Conservation (phyloP, 1,140 invertebrate genomes). For the Drosophila sproati region DNA sequence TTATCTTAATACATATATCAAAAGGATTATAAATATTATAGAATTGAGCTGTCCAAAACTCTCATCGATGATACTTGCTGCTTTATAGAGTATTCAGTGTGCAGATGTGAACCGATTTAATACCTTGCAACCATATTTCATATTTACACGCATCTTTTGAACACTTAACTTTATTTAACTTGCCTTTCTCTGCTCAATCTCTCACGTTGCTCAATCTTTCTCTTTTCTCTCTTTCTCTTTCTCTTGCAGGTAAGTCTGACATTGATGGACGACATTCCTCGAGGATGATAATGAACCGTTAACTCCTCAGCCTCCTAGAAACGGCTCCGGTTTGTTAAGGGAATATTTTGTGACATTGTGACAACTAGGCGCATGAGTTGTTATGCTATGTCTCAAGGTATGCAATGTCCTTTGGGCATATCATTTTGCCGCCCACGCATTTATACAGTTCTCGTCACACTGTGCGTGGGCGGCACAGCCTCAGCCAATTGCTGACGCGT, state of each 20-base stretch:
- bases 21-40: too few relatives aligned
- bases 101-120: not conserved
- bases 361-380: not conserved
- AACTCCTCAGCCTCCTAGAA: not conserved
- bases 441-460: constrained; percentile 3
- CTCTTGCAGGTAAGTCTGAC: constrained; percentile 75
- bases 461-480: constrained; percentile 8
- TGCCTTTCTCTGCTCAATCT: constrained; percentile 48
- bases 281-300: constrained; percentile 34
- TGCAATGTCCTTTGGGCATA: constrained; percentile 10
- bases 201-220: constrained; percentile 12
- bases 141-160: constrained; percentile 48
- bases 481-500: not conserved
- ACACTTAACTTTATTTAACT: constrained; percentile 30
- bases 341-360: constrained; percentile 9
- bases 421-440: constrained; percentile 13
- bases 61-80: too few relatives aligned
- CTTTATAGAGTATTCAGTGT: not conserved
- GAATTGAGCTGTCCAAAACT: too few relatives aligned
- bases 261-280: constrained; percentile 69
- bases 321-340: constrained; percentile 3
- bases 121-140: constrained; percentile 31
- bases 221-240: constrained; percentile 28
- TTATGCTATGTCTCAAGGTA: not conserved
- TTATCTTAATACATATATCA: too few relatives aligned